These are phyloP conservation scores for Rhynchotus rufescens DNA, from an alignment of 2,797 vertebrate species.

Conservation along the genomic window DNA sequence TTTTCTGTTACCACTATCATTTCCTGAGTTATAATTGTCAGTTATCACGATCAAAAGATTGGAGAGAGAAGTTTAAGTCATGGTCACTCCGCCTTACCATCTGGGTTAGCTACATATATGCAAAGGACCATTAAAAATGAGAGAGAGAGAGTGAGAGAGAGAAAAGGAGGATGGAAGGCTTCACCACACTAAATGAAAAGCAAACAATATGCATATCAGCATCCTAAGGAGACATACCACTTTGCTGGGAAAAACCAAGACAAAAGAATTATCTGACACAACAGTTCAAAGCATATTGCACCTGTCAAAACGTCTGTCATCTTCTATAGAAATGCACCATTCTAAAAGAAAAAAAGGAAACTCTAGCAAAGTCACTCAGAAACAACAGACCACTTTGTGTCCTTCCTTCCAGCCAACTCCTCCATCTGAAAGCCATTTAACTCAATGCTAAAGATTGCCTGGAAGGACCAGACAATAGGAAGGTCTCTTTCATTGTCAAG, in stretches of 20 bases:
- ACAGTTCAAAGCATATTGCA: conserved; percentile 96
- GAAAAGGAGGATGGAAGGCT: conserved; percentile 70
- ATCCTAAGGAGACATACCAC: conserved; percentile 79
- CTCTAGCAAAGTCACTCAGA: conserved; percentile 85
- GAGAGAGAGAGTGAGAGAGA: conserved; percentile 49
- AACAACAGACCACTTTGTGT: conserved; percentile 88
- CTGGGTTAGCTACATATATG: conserved; percentile 65
- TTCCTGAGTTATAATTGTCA: conserved; percentile 35
- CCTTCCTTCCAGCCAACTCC: conserved; percentile 81
- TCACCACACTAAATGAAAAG: conserved; percentile 80
- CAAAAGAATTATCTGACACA: conserved; percentile 92
- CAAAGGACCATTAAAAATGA: conserved; percentile 63
- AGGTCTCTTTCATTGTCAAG: conserved; percentile 90
- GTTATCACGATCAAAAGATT: neutral
- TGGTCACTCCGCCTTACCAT: conserved; percentile 42
- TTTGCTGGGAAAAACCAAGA: conserved; percentile 86
- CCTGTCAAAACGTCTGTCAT: conserved; percentile 92
- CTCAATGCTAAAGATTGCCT: conserved; percentile 84
- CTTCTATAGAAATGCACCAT: conserved; percentile 83
- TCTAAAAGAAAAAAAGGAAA: conserved; percentile 84
- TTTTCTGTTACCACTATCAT: neutral
- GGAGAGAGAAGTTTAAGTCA: neutral
- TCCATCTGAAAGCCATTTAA: conserved; percentile 86
- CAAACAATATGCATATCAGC: conserved; percentile 83
- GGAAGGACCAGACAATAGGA: conserved; percentile 85